Conservation (phyloP, 2,888 invertebrate genomes). For the Aleiodes testaceus region DNA sequence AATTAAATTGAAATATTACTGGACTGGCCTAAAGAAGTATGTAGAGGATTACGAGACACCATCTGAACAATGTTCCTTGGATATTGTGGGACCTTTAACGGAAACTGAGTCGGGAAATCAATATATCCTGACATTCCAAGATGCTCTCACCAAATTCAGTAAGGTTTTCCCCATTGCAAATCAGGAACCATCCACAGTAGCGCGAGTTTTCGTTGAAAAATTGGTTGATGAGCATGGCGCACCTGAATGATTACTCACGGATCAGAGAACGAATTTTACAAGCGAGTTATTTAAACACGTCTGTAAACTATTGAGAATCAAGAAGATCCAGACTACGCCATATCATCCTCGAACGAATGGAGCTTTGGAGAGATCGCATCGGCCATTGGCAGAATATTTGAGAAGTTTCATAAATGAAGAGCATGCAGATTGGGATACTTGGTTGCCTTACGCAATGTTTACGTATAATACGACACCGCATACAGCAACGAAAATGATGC, state of each 20-base stretch:
- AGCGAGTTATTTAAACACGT: slow-evolving; percentile 44
- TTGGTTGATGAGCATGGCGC: slow-evolving; percentile 48
- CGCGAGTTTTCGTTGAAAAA: slow-evolving; percentile 35
- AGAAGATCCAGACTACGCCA: slow-evolving; percentile 43
- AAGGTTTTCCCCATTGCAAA: slow-evolving; percentile 36
- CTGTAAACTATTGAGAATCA: slow-evolving; percentile 44
- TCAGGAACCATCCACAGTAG: slow-evolving; percentile 47
- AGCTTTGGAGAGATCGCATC: slow-evolving; percentile 46
- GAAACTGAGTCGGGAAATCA: slow-evolving; percentile 40
- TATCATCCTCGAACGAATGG: slow-evolving; percentile 52
- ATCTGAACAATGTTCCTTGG: slow-evolving; percentile 46
- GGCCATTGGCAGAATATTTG: slow-evolving; percentile 49
- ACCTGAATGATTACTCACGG: slow-evolving; percentile 46
- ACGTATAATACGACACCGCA: slow-evolving; percentile 49
- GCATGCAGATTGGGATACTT: slow-evolving; percentile 53
- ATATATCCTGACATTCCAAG: slow-evolving; percentile 48
- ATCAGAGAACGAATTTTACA: slow-evolving; percentile 50
- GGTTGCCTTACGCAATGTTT: slow-evolving; percentile 51
- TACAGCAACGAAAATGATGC: slow-evolving; percentile 30
- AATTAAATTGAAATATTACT: slow-evolving; percentile 50
- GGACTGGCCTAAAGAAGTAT: slow-evolving; percentile 46
- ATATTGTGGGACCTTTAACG: slow-evolving; percentile 53
- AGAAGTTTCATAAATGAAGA: slow-evolving; percentile 49
- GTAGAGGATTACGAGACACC: slow-evolving; percentile 36
- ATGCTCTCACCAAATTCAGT: slow-evolving; percentile 39